Base-by-base conservation (phyloP, 2,888 invertebrate species). In the Dryobota labecula region DNA sequence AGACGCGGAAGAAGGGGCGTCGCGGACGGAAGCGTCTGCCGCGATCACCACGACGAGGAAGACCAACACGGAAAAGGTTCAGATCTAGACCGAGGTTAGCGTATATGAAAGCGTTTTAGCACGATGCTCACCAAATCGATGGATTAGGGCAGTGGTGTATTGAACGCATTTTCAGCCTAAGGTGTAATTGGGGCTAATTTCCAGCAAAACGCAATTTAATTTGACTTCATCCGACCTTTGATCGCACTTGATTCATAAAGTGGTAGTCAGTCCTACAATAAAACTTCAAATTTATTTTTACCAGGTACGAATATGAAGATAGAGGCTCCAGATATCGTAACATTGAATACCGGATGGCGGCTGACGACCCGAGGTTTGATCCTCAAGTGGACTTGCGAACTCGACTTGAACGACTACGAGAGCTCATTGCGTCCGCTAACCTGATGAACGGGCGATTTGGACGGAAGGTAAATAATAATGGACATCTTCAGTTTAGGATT, bases 381-480 rank as follows among this genome's bases (percentile, higher is more conserved):
- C 95, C 95, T 54, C 95, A 95, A 84, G 94, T 96, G 71, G 95
- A 95, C 84, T 87, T 96, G 71, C 91, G 90, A 82, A 96, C 95
- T 79, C 94, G 96, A 43, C 93, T 95, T 58, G 95, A 94, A 78
- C 91, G 92, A 47, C 87, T 96, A 77, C 95, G 96, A 63, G 94
- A 96, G 33, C 96, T 96, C 82, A 96, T 97, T 79, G 97, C 97
- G n/a, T 96, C 97, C 73, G 97, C 98, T 84, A 98, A 98, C 90
- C 95, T 97, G 87, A 98, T 98, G 91, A 98, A 98, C 91, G 97
- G 97, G 89, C 96, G 97, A 67, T 97, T 98, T 38, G 98, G 98
- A 61, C 96, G 98, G 90, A 97, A 97, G 96, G 98, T 98, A 91
- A 92, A 67, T 70, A 54, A 43, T 1, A 2, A 51, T 30, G 13